These are phyloP conservation scores for Coleophora deauratella DNA, from an alignment of 2,888 invertebrate species.

Conservation along the genomic window DNA sequence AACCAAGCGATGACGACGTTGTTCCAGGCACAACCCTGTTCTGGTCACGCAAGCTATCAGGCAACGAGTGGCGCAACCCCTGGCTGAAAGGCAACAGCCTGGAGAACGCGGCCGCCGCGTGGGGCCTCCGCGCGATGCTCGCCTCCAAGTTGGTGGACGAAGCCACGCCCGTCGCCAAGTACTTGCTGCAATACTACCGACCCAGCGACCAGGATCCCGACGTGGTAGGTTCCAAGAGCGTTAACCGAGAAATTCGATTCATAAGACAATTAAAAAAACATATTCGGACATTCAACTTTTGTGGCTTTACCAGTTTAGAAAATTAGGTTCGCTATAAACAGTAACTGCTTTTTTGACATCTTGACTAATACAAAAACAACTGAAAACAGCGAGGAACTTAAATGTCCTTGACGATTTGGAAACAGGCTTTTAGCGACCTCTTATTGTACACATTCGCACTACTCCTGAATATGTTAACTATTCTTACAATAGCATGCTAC, in stretches of 20 bases:
- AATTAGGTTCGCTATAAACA: no score
- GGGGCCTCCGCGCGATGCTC: slow-evolving; percentile 84
- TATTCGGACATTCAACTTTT: no score
- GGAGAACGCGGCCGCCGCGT: slow-evolving; percentile 89
- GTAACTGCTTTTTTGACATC: no score
- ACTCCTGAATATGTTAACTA: no score
- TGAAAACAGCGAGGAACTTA: no score
- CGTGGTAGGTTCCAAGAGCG: slow-evolving; percentile 31
- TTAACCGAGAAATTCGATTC: no score
- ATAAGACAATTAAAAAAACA: no score
- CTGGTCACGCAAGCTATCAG: slow-evolving; percentile 51
- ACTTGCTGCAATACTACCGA: slow-evolving; percentile 41
- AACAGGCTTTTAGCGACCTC: no score
- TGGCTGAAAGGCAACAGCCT: slow-evolving; percentile 54
- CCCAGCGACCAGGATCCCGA: slow-evolving; percentile 53
- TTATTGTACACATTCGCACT: no score
- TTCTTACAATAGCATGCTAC: no score
- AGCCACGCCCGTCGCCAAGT: slow-evolving; percentile 50
- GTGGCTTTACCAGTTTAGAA: neutral
- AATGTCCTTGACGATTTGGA: no score
- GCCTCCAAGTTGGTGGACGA: slow-evolving; percentile 45
- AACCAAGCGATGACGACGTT: neutral
- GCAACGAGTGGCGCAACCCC: slow-evolving; percentile 57
- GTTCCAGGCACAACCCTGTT: slow-evolving; percentile 44
- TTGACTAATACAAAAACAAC: no score